phyloP scores from a whole-genome alignment of 2,113 vertebrate genomes.

The Laticauda laticaudata region DNA sequence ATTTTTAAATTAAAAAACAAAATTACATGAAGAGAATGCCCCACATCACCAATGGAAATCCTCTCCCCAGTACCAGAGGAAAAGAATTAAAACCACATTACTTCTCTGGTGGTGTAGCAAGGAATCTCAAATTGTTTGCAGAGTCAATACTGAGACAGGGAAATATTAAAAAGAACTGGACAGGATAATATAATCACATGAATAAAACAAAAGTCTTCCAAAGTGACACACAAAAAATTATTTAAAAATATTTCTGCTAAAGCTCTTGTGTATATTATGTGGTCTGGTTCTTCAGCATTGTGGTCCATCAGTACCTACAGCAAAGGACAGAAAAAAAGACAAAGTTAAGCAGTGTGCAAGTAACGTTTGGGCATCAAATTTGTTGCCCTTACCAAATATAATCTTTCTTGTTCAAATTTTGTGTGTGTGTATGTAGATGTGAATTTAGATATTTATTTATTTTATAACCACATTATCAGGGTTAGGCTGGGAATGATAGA shows the following conservation, averaged over 20 bases:
- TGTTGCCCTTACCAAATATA: too few species aligned
- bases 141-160: constrained; percentile 59
- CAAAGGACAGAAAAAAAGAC: constrained; percentile 41
- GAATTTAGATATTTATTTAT: too few species aligned
- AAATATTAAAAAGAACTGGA: constrained; percentile 39
- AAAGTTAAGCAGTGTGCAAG: constrained; percentile 29
- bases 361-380: background rate
- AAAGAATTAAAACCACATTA: constrained; percentile 54
- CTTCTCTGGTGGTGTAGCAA: constrained; percentile 67
- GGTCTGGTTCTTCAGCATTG: constrained; percentile 68
- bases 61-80: constrained; percentile 50
- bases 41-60: constrained; percentile 53
- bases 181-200: constrained; percentile 58
- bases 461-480: background rate
- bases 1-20: constrained; percentile 27
- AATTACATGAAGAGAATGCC: constrained; percentile 47
- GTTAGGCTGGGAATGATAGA: background rate
- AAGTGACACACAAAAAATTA: constrained; percentile 66
- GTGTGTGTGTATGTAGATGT: too few species aligned
- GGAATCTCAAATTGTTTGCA: constrained; percentile 61
- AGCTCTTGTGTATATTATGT: constrained; percentile 64
- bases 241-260: constrained; percentile 75
- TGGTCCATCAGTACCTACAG: constrained; percentile 76
- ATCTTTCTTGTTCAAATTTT: background rate
- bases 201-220: constrained; percentile 35